These are phyloP conservation scores for Anoplopoma fimbria DNA, from an alignment of 2,113 vertebrate species.

Conservation along the genomic window DNA sequence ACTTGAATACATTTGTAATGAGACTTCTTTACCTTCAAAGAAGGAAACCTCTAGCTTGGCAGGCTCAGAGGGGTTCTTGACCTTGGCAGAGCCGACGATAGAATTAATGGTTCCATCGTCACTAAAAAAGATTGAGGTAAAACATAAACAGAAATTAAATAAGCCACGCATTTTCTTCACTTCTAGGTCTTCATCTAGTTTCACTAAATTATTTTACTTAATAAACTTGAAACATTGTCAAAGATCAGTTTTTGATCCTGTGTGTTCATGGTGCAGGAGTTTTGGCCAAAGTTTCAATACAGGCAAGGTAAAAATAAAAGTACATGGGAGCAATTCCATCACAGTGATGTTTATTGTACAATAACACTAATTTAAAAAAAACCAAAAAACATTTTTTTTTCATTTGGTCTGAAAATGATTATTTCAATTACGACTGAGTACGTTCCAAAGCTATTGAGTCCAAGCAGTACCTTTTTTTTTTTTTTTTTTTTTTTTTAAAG, in stretches of 20 bases:
- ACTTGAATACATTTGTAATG: neutral
- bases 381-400: too few species aligned
- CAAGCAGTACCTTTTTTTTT: neutral
- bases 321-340: neutral
- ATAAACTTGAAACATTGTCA: neutral
- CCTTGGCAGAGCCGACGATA: slow-evolving; percentile 60
- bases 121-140: slow-evolving; percentile 23
- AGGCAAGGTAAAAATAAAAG: neutral
- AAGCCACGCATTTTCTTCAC: neutral
- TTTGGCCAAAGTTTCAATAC: neutral
- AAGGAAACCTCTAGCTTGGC: slow-evolving; percentile 77
- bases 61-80: slow-evolving; percentile 64
- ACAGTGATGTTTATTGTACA: neutral
- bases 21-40: slow-evolving; percentile 46
- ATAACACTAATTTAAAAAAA: neutral
- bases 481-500: too few species aligned
- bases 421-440: neutral
- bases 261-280: neutral
- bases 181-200: neutral
- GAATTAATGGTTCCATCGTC: slow-evolving; percentile 54
- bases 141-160: neutral
- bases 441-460: neutral
- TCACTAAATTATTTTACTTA: neutral
- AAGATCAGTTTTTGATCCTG: slow-evolving; percentile 5
- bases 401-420: neutral